A percentile compares a stretch with the other conserved stretches of the same genome.
phyloP scores from a whole-genome alignment of 1,140 invertebrate species.

The Zaprionus davidi region DNA sequence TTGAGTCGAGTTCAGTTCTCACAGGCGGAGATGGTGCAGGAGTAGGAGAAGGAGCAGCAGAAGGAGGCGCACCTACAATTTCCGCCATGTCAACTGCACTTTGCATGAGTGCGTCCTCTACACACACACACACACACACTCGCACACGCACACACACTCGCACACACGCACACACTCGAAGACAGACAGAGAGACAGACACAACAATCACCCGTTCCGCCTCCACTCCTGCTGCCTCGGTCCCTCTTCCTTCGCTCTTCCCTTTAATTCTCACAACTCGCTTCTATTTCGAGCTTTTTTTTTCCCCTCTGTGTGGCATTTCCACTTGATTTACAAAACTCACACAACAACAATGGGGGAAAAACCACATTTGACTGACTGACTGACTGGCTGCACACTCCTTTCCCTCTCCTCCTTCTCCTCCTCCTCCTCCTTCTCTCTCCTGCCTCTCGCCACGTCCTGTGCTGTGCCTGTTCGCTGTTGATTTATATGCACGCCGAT shows the following conservation, averaged over 20 bases:
- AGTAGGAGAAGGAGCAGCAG: neutral
- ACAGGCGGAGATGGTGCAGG: neutral
- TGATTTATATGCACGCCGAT: conserved; percentile 83
- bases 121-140: conserved; percentile 47
- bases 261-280: conserved; percentile 7
- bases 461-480: conserved; percentile 58
- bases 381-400: conserved; percentile 58
- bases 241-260: conserved; percentile 12
- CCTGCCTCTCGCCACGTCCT: neutral
- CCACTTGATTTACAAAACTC: conserved; percentile 82
- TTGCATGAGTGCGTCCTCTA: conserved; percentile 71
- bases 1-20: conserved; percentile 37
- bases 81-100: conserved; percentile 80
- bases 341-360: conserved; percentile 50
- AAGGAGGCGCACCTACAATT: conserved; percentile 72
- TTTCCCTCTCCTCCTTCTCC: neutral
- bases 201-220: neutral
- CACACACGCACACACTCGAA: conserved; percentile 7
- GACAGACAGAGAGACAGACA: neutral
- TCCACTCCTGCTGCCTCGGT: neutral
- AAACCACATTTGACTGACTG: conserved; percentile 77
- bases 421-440: neutral
- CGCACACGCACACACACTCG: conserved; percentile 41
- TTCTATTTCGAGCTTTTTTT: conserved; percentile 22
- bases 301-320: conserved; percentile 56